Evolutionary conservation across 1,140 invertebrate genomes (phyloP), one percentile per base, ranked within the genome.

Genomic region (Phocides pigmalion): DNA sequence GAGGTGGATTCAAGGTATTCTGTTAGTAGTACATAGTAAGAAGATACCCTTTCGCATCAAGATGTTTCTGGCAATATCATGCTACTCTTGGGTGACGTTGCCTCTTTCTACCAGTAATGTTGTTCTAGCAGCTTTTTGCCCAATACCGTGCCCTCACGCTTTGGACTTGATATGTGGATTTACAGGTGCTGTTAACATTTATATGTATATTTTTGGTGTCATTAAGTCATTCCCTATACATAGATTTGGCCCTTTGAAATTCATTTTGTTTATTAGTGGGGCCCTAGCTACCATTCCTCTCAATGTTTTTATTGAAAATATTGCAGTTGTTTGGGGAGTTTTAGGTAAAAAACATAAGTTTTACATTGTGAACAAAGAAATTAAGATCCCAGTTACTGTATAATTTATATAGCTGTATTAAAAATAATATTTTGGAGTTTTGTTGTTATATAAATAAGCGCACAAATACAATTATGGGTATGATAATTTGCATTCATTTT

Each of bases 161-260:
- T 94, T 98, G 64, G 97, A 98, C 87, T 94, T 98, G 66, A 74
- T 98, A 1, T 97, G 96, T 88, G 96, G 96, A 41, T 98, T 98
- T 79, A 96, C 97, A 66, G 97, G 95, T 49, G 97, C 95, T 41
- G 96, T 98, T 3, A 98, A 98, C 87, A 95, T 98, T 74, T 99
- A 98, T 85, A 98, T 99, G 95, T 99, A 98, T 82, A 94, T 99
- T 39, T 98, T 99, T 91, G 98, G 98, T 65, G 97, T 98, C 0
- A 94, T 98, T 19, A 98, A 98, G 84, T 99, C 98, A 22, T 99
- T 99, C 81, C 97, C 96, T 6, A 89, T 98, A 0, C 95, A 97
- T 77, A 94, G 97, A 72, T 96, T 97, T 76, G 98, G 98, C 4
- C 77, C 96, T 46, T 71, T 95, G 3, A 95, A 95, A 81, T 98